These are phyloP conservation scores for Malurus cyaneus DNA, from an alignment of 2,113 vertebrate genomes.

Conservation along the genomic window DNA sequence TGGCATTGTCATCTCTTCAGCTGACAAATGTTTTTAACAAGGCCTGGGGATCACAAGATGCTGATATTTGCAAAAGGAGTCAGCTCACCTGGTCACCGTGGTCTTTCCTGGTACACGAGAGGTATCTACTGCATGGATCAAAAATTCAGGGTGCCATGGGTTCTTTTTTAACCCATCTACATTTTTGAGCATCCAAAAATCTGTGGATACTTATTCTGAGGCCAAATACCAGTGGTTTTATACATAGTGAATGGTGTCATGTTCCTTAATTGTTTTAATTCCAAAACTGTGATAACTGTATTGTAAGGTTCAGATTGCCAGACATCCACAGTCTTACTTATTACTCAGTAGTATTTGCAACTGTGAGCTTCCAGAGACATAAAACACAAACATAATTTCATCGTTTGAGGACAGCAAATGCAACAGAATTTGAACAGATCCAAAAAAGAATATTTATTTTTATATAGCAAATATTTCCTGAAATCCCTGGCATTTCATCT, in stretches of 20 bases:
- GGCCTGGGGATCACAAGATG: neutral
- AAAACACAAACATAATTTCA: neutral
- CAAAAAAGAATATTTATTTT: neutral
- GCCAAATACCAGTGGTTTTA: neutral
- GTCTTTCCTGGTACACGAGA: neutral
- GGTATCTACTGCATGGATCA: no score
- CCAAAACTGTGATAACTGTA: neutral
- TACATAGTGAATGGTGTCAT: neutral
- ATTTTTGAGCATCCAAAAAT: neutral
- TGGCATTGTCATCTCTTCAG: neutral
- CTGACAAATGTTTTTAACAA: neutral
- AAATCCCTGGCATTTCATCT: neutral
- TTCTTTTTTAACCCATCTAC: neutral
- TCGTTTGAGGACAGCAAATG: neutral
- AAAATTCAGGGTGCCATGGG: neutral
- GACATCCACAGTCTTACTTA: neutral
- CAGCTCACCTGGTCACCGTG: neutral
- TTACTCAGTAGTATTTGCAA: neutral
- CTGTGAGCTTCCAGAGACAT: neutral
- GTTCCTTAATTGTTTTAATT: neutral
- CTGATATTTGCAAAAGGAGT: neutral
- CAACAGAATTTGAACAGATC: neutral
- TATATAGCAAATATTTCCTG: neutral
- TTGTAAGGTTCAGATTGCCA: neutral
- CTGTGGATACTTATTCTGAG: neutral